Base-by-base conservation (phyloP, 2,113 vertebrate genomes). In the Tylochromis polylepis region DNA sequence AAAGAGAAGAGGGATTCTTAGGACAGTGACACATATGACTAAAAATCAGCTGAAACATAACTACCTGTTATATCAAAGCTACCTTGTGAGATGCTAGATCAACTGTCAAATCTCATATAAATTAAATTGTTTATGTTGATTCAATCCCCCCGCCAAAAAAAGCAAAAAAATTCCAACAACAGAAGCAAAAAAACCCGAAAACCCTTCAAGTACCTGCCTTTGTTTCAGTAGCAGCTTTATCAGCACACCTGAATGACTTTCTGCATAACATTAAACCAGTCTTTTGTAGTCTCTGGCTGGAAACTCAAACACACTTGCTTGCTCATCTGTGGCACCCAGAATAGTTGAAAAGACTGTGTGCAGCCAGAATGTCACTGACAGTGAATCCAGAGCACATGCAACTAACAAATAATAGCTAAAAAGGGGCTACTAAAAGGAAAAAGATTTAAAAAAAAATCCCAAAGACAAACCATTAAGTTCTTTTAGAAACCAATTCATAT, bases 1-100 rank as follows among this genome's bases (percentile, higher is more conserved):
- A 85, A 82, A 78, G 84, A 80, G 88, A n/a, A 81, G 27, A 60
- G 20, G 24, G 1, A 75, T 75, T 27, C 14, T 67, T 18, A 29
- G 0, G 70, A 51, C 43, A 51, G 46, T n/a, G 72, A 77, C 46
- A 31, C 46, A 49, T 46, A 14, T 7, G 1, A 29, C 18, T 51
- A 51, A 55, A 41, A 41, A 24, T 31, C 51, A 24, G 11, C 31
- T 49, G 31, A 60, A 43, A 88, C 38, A 38, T 3, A 70, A 29
- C 34, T 12, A 79, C 10, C 29, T 49, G 4, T 11, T n/a, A 41
- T 5, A 55, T 62, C 1, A 53, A 14, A 62, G 38, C 6, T 10
- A 18, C n/a, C 15, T 81, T 16, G 20, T 56, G 67, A 59, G 24
- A 3, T 36, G 29, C 3, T 18, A 62, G 20, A 20, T 60, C 22